Evolutionary conservation across 2,113 vertebrate genomes (phyloP), one percentile per base, ranked within the genome.

Genomic region (Nerophis ophidion): DNA sequence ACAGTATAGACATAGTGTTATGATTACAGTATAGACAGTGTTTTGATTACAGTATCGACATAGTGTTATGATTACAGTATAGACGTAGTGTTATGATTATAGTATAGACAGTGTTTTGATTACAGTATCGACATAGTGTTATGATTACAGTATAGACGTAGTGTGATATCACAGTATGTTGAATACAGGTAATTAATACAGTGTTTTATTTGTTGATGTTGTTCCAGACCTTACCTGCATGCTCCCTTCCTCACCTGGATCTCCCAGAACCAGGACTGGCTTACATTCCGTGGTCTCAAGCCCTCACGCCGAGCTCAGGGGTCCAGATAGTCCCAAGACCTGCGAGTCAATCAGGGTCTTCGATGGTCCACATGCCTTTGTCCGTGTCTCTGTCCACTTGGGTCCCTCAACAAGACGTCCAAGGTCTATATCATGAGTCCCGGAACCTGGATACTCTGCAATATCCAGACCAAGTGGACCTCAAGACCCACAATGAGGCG

Each of bases 281-380:
- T 0, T 98, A 95, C 60, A 92, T 98, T 48, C 93, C 95, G 0
- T 98, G 96, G 96, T 88, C 91, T 65, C 94, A 95, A 63, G 91
- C 93, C 1, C 86, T 98, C 48, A 78, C 94, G 63, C 45, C 81
- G 8, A 81, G 85, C 7, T 75, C 92, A 2, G 76, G 85, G 8
- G 73, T 94, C 66, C 94, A 91, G 69, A 94, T 93, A 70, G 85
- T 90, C 3, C 70, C 93, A 0, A 82, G 90, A 5, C 71, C 93
- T 6, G 77, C 91, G 15, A 65, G 91, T 0, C 79, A 95, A 34
- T 64, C 91, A 0, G 87, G 84, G 12, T 84, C 93, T 0, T 90
- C 92, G 74, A 85, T 96, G 49, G 79, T 95, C 48, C 92, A 94
- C 35, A 73, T 94, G 77, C 92, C 95, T 0, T 75, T 95, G 79